Base-by-base conservation (phyloP, 1,140 invertebrate species). In the Hylaeus anthracinus region DNA sequence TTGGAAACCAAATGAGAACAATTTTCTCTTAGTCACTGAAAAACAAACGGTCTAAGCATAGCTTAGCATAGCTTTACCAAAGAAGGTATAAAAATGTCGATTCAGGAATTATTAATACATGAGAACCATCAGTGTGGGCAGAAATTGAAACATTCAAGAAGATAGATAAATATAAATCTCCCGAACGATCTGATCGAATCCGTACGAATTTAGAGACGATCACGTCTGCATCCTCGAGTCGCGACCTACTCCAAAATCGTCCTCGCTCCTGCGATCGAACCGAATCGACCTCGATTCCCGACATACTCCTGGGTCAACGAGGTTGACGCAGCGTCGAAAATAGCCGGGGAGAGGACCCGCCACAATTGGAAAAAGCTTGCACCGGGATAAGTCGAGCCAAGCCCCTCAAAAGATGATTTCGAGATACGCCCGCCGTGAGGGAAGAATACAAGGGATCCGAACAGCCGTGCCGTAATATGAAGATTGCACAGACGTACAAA, bases 331-430 rank as follows among this genome's bases (percentile, higher is more conserved):
- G 41, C 60, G 14, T n/a, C 39, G 60, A 55, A 81, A 74, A 65
- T 12, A 74, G 45, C 15, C 51, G 55, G 26, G 51, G 26, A n/a
- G 1, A 26, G 56, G 60, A 67, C 55, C 55, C 10, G 45, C n/a
- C 60, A 78, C 72, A 73, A 75, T 82, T 67, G 63, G n/a, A 63
- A 12, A 43, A 58, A 72, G 53, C 76, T 80, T 72, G 67, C 72
- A 56, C 64, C 63, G 39, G 43, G 61, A 72, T 75, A 85, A 83
- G 51, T 37, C 56, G 67, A 37, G 37, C 15, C 53, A 10, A 61
- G 43, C 51, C 39, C 10, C 48, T 78, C n/a, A 66, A 81, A 84
- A 73, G 70, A 70, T 69, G 53, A 81, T 72, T 72, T 39, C 48
- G 45, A 41, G 65, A 81, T 81, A 73, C n/a, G 69, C 71, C n/a